Conservation (phyloP, 1,140 invertebrate species). For the Saxidomus purpurata region DNA sequence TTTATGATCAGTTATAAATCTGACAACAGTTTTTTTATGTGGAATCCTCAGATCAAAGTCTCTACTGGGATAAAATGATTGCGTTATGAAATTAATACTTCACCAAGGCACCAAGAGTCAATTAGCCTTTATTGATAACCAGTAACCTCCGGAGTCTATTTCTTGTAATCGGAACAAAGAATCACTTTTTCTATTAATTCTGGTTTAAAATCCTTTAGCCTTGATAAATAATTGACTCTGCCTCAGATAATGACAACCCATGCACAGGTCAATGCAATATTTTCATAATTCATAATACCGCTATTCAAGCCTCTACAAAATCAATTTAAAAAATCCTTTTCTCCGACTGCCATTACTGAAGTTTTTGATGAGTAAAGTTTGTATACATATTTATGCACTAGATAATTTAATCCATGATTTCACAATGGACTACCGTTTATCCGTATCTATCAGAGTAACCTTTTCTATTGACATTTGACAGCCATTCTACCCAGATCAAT, state of each 20-base stretch:
- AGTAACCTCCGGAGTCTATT: not conserved
- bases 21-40: slow-evolving; percentile 26
- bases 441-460: slow-evolving; percentile 34
- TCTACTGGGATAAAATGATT: not conserved
- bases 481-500: not conserved
- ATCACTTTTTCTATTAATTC: slow-evolving; percentile 27
- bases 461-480: slow-evolving; percentile 41
- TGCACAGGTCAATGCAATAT: slow-evolving; percentile 42
- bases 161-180: slow-evolving; percentile 6
- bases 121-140: slow-evolving; percentile 36
- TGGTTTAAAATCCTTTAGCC: not conserved
- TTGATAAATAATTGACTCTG: not conserved
- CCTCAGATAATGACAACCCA: not conserved
- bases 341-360: not conserved
- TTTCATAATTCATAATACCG: slow-evolving; percentile 12
- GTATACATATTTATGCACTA: slow-evolving; percentile 31
- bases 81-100: slow-evolving; percentile 11
- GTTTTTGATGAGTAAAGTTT: slow-evolving; percentile 23
- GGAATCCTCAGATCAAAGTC: not conserved
- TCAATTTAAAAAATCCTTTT: slow-evolving; percentile 16
- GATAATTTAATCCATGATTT: slow-evolving; percentile 28
- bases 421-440: slow-evolving; percentile 23
- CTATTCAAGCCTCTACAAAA: slow-evolving; percentile 10
- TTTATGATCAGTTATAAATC: slow-evolving; percentile 35
- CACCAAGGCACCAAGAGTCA: not conserved